Base-by-base conservation (phyloP, 2,888 invertebrate species). In the Shargacucullia verbasci region DNA sequence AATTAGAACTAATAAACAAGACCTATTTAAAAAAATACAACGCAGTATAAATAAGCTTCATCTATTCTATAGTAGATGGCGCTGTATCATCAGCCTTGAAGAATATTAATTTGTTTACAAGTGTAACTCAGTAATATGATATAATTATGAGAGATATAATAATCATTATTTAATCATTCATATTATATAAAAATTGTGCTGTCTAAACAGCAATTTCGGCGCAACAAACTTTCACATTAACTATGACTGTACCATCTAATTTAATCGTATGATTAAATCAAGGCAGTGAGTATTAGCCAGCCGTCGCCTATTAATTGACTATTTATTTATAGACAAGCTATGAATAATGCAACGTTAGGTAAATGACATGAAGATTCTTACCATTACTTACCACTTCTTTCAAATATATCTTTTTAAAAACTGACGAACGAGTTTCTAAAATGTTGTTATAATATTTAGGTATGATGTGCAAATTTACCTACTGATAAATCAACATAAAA, bases 301-400 rank as follows among this genome's bases (percentile, higher is more conserved):
- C 50, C 33, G 43, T 47, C 25, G 56, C 68, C 47, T 57, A 62
- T 59, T 67, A 59, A 59, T 59, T 73, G 37, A 29, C 56, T 54
- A 38, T 35, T 55, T 70, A 72, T 72, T 52, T 54, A 68, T 44
- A 70, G 53, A 41, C 37, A 8, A 20, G 54, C 43, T 44, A 63
- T 68, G 63, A 63, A 70, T 70, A 63, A 68, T 70, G 54, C 45
- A 68, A 44, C 27, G 29, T 52, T 48, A 55, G 56, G 62, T 59
- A 72, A 66, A 65, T 57, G 53, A 57, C 50, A 48, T 52, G 54
- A 48, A 53, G 46, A 57, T 49, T 53, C 45, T 35, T 34, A 47
- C 39, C 37, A 12, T 20, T 37, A 14, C 2, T 10, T 14, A 50
- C 25, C 37, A 39, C n/a, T 57, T 39, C 10, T 67, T 59, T 47